These are phyloP conservation scores for Aleiodes sp. DNA, from an alignment of 1,140 invertebrate genomes.

Conservation along the genomic window DNA sequence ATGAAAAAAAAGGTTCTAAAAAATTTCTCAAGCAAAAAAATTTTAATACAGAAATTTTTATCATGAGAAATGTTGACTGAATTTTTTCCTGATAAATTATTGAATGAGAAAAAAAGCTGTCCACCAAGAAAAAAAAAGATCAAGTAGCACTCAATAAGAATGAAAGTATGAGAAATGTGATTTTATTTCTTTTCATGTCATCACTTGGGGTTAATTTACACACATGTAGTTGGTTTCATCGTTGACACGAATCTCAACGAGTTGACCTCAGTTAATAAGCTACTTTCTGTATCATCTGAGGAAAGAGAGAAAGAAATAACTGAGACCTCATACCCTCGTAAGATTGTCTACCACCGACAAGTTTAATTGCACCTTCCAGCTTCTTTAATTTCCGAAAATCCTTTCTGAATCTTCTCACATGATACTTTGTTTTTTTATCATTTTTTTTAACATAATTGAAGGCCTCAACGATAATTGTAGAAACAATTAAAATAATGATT, in stretches of 20 bases:
- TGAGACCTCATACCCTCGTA: conserved; percentile 72
- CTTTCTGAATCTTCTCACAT: conserved; percentile 69
- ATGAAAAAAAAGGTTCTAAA: too few species aligned
- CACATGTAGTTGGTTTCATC: conserved; percentile 1
- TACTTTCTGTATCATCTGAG: not conserved
- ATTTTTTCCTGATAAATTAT: conserved; percentile 31
- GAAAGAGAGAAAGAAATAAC: not conserved
- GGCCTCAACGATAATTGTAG: too few species aligned
- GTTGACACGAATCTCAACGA: conserved; percentile 50
- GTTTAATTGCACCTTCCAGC: conserved; percentile 75
- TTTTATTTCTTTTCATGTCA: too few species aligned
- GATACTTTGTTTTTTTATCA: conserved; percentile 60
- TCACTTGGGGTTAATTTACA: too few species aligned
- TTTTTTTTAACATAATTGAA: too few species aligned
- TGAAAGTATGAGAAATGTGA: too few species aligned
- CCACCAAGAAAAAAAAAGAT: not conserved
- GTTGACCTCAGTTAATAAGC: conserved; percentile 52
- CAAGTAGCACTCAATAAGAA: not conserved
- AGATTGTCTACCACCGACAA: conserved; percentile 72
- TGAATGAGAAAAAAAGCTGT: conserved; percentile 21
- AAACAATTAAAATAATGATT: conserved; percentile 1
- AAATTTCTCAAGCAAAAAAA: too few species aligned
- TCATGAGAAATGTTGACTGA: too few species aligned
- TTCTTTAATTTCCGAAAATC: conserved; percentile 69
- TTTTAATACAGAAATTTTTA: too few species aligned